phyloP scores from a whole-genome alignment of 2,797 vertebrate species.

The Tinamus major region DNA sequence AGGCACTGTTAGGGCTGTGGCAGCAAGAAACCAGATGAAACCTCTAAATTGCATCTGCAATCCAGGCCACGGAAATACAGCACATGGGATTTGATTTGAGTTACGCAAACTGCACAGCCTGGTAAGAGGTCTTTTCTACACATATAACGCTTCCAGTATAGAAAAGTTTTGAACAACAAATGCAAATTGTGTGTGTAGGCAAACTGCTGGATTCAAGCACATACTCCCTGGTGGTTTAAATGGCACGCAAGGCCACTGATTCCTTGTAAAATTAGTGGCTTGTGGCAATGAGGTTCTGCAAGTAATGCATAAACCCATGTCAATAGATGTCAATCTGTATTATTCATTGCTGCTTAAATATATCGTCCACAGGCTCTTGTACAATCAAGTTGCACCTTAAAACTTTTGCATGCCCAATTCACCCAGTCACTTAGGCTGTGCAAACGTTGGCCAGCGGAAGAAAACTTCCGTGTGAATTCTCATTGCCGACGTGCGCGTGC shows the following conservation, averaged over 20 bases:
- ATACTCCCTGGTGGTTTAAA: not conserved
- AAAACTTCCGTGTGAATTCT: not conserved
- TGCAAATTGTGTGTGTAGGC: not conserved
- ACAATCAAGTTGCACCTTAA: not conserved
- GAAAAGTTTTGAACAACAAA: slow-evolving; percentile 40
- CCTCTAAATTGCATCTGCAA: slow-evolving; percentile 17
- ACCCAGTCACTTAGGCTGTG: not conserved
- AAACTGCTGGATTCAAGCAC: not conserved
- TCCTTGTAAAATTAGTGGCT: not conserved
- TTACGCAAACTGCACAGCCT: slow-evolving; percentile 49
- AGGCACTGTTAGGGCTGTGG: not conserved
- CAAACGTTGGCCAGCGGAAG: not conserved
- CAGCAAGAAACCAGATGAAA: slow-evolving; percentile 13
- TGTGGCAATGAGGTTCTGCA: not conserved
- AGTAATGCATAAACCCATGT: not conserved
- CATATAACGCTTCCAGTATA: slow-evolving; percentile 54
- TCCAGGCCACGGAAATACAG: not conserved
- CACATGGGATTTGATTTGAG: slow-evolving; percentile 6
- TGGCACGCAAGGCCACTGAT: not conserved
- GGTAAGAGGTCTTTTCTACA: slow-evolving; percentile 35
- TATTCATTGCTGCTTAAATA: not conserved
- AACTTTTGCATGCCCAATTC: not conserved
- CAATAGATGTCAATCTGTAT: not conserved
- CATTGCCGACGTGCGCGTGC: not conserved
- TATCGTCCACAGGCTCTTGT: not conserved